phyloP scores from a whole-genome alignment of 2,888 invertebrate species.

The Dusona sp. region DNA sequence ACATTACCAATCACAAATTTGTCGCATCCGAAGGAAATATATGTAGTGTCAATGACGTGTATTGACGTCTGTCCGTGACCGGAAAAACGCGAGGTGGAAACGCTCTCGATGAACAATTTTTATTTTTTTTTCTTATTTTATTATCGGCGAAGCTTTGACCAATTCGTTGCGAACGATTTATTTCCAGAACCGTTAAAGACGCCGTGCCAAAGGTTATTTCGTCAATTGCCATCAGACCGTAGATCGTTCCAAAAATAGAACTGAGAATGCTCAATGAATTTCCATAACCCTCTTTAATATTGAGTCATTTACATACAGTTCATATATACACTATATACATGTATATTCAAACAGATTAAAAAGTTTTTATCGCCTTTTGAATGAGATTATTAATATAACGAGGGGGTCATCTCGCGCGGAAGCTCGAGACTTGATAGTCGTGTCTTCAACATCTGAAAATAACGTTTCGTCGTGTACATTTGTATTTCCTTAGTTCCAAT shows the following conservation, averaged over 20 bases:
- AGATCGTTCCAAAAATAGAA: not conserved
- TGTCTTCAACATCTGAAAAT: conserved; percentile 39
- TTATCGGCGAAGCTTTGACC: not conserved
- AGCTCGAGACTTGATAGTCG: conserved; percentile 57
- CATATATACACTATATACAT: not conserved
- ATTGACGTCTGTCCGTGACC: not conserved
- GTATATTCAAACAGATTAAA: conserved; percentile 1
- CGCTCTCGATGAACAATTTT: not conserved
- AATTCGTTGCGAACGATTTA: not conserved
- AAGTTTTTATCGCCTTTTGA: conserved; percentile 26
- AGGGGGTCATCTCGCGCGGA: conserved; percentile 54
- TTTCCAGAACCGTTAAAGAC: conserved; percentile 3
- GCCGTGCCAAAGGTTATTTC: not conserved
- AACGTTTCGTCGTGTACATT: conserved; percentile 19
- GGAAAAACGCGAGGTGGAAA: not conserved
- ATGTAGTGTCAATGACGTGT: not conserved
- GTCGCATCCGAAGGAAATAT: not conserved
- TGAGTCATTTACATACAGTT: conserved; percentile 39
- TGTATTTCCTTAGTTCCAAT: conserved; percentile 4
- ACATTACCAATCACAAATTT: conserved; percentile 4
- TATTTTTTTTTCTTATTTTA: not conserved
- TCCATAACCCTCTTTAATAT: conserved; percentile 39
- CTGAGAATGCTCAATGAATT: conserved; percentile 48
- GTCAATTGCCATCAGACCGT: not conserved
- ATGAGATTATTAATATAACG: conserved; percentile 47